These are phyloP conservation scores for Brachionus rubens DNA, from an alignment of 1,140 invertebrate genomes.

Conservation along the genomic window DNA sequence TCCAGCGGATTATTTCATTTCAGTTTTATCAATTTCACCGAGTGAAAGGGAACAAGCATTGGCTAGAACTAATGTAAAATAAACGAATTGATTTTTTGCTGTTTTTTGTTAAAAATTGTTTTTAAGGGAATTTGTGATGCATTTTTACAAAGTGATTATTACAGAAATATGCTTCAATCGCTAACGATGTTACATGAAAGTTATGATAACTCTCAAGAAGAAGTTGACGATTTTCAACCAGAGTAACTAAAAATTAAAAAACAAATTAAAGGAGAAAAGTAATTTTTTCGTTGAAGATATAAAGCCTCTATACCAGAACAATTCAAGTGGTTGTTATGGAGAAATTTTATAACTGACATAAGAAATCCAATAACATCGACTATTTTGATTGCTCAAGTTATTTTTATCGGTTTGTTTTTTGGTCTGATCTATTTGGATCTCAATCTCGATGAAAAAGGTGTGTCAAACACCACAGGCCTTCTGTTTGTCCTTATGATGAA, in stretches of 20 bases:
- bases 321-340: conserved; percentile 42
- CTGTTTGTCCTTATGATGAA: not conserved
- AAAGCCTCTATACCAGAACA: not conserved
- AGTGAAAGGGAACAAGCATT: conserved; percentile 69
- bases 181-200: too few species aligned
- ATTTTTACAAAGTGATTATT: not conserved
- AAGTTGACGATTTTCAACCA: too few species aligned
- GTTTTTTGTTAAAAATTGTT: too few species aligned
- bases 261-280: not conserved
- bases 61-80: conserved; percentile 49
- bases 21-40: conserved; percentile 81
- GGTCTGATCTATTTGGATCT: not conserved
- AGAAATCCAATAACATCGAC: not conserved
- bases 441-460: not conserved
- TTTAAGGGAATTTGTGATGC: not conserved
- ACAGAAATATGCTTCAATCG: too few species aligned
- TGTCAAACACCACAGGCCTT: not conserved
- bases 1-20: conserved; percentile 88
- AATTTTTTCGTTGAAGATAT: not conserved
- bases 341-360: not conserved
- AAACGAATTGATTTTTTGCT: not conserved
- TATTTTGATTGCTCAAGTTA: not conserved
- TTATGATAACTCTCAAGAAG: too few species aligned
- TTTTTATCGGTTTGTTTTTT: not conserved
- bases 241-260: not conserved